These are phyloP conservation scores for Adoxophyes honmai DNA, from an alignment of 1,140 invertebrate species.

Conservation along the genomic window DNA sequence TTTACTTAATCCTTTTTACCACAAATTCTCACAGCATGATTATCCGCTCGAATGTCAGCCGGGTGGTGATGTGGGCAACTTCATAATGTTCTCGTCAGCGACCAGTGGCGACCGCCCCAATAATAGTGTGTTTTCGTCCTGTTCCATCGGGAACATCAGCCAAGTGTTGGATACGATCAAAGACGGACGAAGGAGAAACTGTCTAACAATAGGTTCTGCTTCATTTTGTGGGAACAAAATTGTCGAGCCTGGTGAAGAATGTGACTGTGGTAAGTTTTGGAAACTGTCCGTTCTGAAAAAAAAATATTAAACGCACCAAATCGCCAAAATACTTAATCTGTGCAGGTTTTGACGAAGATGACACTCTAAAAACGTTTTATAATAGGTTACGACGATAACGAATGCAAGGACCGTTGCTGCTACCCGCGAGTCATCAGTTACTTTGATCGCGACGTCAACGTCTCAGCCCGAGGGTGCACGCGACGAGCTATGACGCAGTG, in stretches of 20 bases:
- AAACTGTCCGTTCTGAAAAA: too few relatives aligned
- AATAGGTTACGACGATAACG: slow-evolving; percentile 90
- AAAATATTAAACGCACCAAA: too few relatives aligned
- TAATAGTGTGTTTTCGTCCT: slow-evolving; percentile 96
- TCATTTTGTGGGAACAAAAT: slow-evolving; percentile 99
- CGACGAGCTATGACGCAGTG: slow-evolving; percentile 88
- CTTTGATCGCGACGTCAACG: slow-evolving; percentile 83
- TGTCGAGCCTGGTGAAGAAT: slow-evolving; percentile 97
- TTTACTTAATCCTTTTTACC: too few relatives aligned
- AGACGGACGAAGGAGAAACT: slow-evolving; percentile 95
- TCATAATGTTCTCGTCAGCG: slow-evolving; percentile 98
- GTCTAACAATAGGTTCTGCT: slow-evolving; percentile 92
- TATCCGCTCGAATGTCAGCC: slow-evolving; percentile 94
- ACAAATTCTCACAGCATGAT: slow-evolving; percentile 96
- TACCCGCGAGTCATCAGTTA: slow-evolving; percentile 89
- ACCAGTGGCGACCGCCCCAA: slow-evolving; percentile 96
- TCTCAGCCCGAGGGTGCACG: slow-evolving; percentile 87
- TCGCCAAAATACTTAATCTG: too few relatives aligned
- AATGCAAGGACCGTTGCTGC: slow-evolving; percentile 96
- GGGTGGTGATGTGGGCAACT: slow-evolving; percentile 93
- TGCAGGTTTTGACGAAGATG: too few relatives aligned
- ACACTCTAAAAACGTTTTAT: background rate
- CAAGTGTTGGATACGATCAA: slow-evolving; percentile 94
- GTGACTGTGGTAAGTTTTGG: slow-evolving; percentile 88
- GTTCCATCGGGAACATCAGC: slow-evolving; percentile 96